Percentiles rank a stretch among this genome's conserved stretches.
Evolutionary conservation across 2,113 vertebrate genomes (phyloP).

Genomic region (Petrocephalus zakoni): DNA sequence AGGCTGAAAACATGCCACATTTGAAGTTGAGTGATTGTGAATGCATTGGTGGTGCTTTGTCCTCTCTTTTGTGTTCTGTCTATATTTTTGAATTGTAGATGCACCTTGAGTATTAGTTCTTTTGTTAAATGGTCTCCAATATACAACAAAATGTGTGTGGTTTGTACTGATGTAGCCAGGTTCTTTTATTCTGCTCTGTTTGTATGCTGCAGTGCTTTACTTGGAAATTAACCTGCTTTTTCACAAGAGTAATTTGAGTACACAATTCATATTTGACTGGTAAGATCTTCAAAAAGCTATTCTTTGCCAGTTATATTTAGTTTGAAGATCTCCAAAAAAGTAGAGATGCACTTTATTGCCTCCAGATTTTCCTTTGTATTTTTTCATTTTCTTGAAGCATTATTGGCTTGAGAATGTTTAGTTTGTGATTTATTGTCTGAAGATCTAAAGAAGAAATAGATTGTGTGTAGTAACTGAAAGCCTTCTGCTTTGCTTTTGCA

Average conservation of each 20-base stretch:
- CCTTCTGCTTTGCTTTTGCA: neutral
- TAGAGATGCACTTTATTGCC: slow-evolving; percentile 27
- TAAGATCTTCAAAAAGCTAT: slow-evolving; percentile 57
- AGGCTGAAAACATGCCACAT: neutral
- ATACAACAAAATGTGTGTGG: neutral
- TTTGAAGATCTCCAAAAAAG: slow-evolving; percentile 45
- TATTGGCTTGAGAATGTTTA: neutral
- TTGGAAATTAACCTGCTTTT: slow-evolving; percentile 49
- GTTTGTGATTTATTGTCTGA: slow-evolving; percentile 14
- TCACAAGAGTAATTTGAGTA: slow-evolving; percentile 59
- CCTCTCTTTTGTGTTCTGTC: neutral
- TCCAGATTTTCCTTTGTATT: slow-evolving; percentile 10
- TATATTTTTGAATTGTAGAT: neutral
- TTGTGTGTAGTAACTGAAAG: neutral
- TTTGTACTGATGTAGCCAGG: neutral
- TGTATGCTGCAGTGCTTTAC: neutral
- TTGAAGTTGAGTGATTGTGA: neutral
- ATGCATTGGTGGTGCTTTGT: neutral
- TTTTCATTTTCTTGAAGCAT: neutral
- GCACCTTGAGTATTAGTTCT: neutral
- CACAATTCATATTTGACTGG: slow-evolving; percentile 49
- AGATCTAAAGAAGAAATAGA: slow-evolving; percentile 1
- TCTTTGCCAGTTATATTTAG: slow-evolving; percentile 58
- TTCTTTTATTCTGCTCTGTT: neutral
- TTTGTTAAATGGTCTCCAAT: neutral